Conservation (phyloP, 2,113 vertebrate genomes). For the Dasypus novemcinctus region DNA sequence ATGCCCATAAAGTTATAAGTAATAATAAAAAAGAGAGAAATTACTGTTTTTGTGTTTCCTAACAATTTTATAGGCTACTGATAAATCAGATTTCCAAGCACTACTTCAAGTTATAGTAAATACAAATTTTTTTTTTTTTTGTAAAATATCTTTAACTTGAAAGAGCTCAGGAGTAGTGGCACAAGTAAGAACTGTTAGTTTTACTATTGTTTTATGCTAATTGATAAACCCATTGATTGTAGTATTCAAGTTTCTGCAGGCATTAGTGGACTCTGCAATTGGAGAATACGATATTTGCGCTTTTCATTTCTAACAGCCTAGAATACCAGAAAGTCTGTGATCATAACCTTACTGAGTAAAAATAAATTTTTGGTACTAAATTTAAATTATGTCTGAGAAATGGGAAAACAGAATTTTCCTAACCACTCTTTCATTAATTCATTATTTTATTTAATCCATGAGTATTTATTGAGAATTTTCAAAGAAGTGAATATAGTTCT, state of each 20-base stretch:
- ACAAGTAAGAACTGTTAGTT: conserved; percentile 51
- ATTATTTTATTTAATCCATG: background rate
- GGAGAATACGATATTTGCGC: conserved; percentile 39
- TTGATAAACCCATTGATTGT: conserved; percentile 36
- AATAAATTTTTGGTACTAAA: conserved; percentile 18
- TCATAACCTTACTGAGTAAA: conserved; percentile 44
- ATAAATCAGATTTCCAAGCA: conserved; percentile 35
- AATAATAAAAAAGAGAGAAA: background rate
- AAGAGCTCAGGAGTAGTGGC: background rate
- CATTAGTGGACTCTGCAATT: background rate
- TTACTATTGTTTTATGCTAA: conserved; percentile 53
- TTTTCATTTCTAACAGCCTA: conserved; percentile 26
- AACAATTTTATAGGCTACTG: background rate
- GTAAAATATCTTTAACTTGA: conserved; percentile 33
- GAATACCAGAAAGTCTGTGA: background rate
- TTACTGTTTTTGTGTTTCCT: background rate
- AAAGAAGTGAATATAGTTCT: background rate
- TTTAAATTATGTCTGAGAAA: conserved; percentile 30
- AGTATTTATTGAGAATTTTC: background rate
- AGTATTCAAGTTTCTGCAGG: background rate
- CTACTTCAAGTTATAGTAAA: background rate
- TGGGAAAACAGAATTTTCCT: background rate
- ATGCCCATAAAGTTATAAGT: background rate
- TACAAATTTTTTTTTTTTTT: background rate
- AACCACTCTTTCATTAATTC: background rate